Base-by-base conservation (phyloP, 2,797 vertebrate species). In the Rhabdophis nuchalis region DNA sequence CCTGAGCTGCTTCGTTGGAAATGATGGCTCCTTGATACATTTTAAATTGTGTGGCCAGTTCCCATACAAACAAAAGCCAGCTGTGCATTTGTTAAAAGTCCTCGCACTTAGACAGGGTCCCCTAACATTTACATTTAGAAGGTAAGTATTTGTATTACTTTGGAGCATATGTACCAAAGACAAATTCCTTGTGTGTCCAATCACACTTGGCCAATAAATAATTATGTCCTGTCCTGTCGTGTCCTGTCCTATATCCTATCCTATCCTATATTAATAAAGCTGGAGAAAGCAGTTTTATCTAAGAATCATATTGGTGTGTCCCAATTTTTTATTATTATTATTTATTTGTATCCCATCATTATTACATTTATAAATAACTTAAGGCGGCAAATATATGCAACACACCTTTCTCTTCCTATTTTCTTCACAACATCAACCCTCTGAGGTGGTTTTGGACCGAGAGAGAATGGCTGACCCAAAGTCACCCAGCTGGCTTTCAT, bases 1-100 rank as follows among this genome's bases (percentile, higher is more conserved):
- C 9, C 13, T 7, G 36, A 54, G 23, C 27, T 14, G 18, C 20
- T 90, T 68, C 20, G 25, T 68, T 68, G 5, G 85, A 90, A 56
- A 91, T 93, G 90, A 95, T 94, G 58, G 58, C 72, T 90, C 89
- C 56, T 25, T 32, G 14, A 23, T 52, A 4, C 13, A 32, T 92
- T 86, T 87, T 68, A 82, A 90, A 88, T 89, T 16, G 87, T 87
- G 90, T 92, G 60, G 29, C 41, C 56, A 54, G 77, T 29, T 57
- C 93, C 87, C 14, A 23, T 82, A 9, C 85, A 61, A 4, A 4
- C 87, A 54, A 53, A 92, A n/a, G 25, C 0, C 82, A 93, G 3
- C 56, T 27, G 11, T 91, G 0, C 52, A 18, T 32, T 14, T 68
- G 29, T 32, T 88, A 23, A 58, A 88, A 60, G 25, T 27, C 27